Percentiles rank a stretch among this genome's conserved stretches.
Evolutionary conservation across 2,113 vertebrate species (phyloP).

Genomic region (Micromys minutus): DNA sequence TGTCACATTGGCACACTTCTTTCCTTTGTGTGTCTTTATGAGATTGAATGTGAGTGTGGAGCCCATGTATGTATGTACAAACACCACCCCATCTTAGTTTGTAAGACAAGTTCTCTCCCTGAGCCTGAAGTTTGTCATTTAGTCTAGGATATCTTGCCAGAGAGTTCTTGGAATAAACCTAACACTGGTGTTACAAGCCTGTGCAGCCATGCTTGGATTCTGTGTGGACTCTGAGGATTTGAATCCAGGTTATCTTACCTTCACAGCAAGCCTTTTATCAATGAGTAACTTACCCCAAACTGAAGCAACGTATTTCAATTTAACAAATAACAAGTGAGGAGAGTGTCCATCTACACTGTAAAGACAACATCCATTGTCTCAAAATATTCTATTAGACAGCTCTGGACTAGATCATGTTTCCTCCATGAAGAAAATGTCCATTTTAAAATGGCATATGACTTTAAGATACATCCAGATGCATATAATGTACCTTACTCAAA

Average conservation of each 20-base stretch:
- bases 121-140: background rate
- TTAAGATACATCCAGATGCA: conserved; percentile 8
- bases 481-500: background rate
- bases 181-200: background rate
- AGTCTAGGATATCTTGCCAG: background rate
- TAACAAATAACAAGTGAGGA: background rate
- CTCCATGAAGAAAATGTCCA: background rate
- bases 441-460: conserved; percentile 10
- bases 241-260: background rate
- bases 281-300: background rate
- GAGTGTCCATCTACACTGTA: background rate
- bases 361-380: background rate
- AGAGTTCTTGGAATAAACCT: background rate
- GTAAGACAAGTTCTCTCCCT: background rate
- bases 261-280: background rate
- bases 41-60: background rate
- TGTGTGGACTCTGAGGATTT: background rate
- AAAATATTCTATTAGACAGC: background rate
- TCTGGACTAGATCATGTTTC: background rate
- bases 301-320: background rate
- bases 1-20: background rate
- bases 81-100: background rate
- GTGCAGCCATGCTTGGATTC: background rate
- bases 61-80: too few species aligned
- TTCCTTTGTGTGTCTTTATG: background rate